phyloP scores from a whole-genome alignment of 2,113 vertebrate species.

The Ceratotherium simum region DNA sequence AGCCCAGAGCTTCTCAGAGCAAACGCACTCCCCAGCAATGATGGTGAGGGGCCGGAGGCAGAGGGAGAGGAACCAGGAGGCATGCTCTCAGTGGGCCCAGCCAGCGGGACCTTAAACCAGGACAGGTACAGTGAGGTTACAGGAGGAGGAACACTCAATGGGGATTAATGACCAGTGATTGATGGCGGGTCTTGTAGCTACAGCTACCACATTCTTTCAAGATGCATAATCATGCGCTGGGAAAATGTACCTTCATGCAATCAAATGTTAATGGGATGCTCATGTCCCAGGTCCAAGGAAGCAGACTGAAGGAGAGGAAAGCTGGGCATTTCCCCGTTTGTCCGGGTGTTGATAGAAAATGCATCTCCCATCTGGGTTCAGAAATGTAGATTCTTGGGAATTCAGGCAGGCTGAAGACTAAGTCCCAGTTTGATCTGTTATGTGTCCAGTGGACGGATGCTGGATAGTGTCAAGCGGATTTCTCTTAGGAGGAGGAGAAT shows the following conservation, averaged over 20 bases:
- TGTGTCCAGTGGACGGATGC: background rate
- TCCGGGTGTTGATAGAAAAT: slow-evolving; percentile 30
- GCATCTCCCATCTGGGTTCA: background rate
- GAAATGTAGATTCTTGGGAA: background rate
- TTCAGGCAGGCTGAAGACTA: background rate
- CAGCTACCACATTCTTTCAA: slow-evolving; percentile 8
- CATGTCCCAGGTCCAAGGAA: background rate
- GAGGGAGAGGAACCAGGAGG: background rate
- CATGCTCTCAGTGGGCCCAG: background rate
- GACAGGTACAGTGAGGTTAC: background rate
- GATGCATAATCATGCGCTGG: background rate
- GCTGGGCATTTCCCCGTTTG: background rate
- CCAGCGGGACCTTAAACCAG: background rate
- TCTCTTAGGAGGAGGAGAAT: background rate
- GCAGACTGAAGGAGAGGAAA: background rate
- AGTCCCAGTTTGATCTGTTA: background rate
- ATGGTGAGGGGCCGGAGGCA: background rate
- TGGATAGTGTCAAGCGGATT: background rate
- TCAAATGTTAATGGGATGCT: slow-evolving; percentile 30
- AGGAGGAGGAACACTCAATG: background rate
- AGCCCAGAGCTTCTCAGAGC: background rate
- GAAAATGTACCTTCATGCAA: slow-evolving; percentile 23
- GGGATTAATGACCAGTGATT: slow-evolving; percentile 7
- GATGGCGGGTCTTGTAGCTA: background rate
- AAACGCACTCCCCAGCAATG: background rate